Evolutionary conservation across 2,888 invertebrate genomes (phyloP), one percentile per base, ranked within the genome.

Genomic region (Schrankia costaestrigalis): DNA sequence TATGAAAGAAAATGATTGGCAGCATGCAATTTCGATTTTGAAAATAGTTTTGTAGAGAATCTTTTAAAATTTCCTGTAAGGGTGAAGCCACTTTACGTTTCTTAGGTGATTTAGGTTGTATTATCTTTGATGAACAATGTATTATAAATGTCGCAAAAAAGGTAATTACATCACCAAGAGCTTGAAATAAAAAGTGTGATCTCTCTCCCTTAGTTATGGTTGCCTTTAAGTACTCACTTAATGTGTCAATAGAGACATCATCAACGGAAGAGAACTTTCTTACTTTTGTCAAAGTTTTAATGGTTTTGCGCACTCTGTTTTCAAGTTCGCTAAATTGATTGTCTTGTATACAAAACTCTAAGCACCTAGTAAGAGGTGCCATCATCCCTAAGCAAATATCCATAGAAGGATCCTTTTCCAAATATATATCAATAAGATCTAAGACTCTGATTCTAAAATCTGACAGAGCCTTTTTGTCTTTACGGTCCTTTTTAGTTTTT

Each of bases 361-460:
- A 71, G 54, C 92, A 89, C 48, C 91, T 89, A 26, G 92, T 90
- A 1, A 94, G 73, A 0, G 93, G 91, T 4, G 92, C 79, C 56
- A 94, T 90, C 78, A 94, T 91, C 53, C 92, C 92, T 24, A 94
- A 74, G 35, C 91, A 90, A 13, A 92, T 79, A 21, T 91, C 87
- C 90, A 94, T 90, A 0, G 91, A 89, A 0, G 94, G 93, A 29
- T 89, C 90, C 11, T 91, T 91, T 51, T 93, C 92, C 19, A 94
- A 67, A 65, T 94, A 94, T 48, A 91, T 92, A 55, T 94, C 93
- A 9, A 94, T 82, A 27, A 95, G 79, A 81, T 94, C 94, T 19
- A 94, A 82, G n/a, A 92, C 93, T 45, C 94, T 89, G 19, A 93
- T 90, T 45, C 94, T 87, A 56, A 94, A 94, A 69, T 94, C 93